Evolutionary conservation across 2,888 invertebrate genomes (phyloP), one percentile per base, ranked within the genome.

Genomic region (Drosophila nigritarsus): DNA sequence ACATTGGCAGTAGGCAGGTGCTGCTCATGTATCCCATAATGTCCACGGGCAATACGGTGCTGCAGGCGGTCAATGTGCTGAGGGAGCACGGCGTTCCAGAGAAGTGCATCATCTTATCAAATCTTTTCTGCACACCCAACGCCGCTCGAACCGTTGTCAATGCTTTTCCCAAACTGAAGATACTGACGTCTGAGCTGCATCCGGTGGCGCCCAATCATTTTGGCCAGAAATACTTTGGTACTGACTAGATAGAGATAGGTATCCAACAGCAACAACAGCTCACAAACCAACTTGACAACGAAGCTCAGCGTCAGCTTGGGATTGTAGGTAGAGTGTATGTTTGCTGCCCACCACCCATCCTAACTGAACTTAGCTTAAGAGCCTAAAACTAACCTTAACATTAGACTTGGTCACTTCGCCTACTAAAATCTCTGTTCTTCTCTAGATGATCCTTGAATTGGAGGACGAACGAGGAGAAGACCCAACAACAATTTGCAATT

Each of bases 11-110:
- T 61, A 94, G 99, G 83, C 96, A 96, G 90, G 98, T 99, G 48
- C 94, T 99, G 51, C 95, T 99, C 4, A 98, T 99, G 98, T 99
- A 99, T 93, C 99, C 99, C 13, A 99, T 99, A 66, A 98, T 99
- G 98, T 98, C 98, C 75, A 98, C 99, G 0, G 99, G 99, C 2
- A 99, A 99, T 92, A 99, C 99, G 53, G 98, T 99, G 8, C 96
- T 96, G 85, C 96, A 96, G 95, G 99, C 99, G 0, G 97, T 99
- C 0, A 97, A 97, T 90, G 98, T 99, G 0, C 94, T 99, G 42
- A 97, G 97, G 76, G 98, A 99, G 87, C 98, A 99, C 91, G 97
- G 97, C 18, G 99, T 99, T 0, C 95, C 96, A 72, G 99, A 99
- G 93, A 97, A 97, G 74, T 97, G 98, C 88, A 98, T 99, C 72